Evolutionary conservation across 2,797 vertebrate genomes (phyloP), one percentile per base, ranked within the genome.

Genomic region (Silurus lanzhouensis): DNA sequence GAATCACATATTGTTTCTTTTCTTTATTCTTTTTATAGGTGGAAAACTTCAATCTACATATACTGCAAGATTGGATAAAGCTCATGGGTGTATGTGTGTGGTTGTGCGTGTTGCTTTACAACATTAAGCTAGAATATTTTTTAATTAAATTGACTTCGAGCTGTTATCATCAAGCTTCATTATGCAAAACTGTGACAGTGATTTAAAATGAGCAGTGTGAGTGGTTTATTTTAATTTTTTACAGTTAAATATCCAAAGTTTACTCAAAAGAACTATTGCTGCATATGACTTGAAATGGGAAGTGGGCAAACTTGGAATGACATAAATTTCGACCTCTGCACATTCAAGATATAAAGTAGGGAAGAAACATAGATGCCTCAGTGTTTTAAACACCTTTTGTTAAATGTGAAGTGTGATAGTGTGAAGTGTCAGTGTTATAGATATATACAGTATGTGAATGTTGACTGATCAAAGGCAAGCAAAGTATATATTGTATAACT

Each of bases 41-140:
- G 44, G 79, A 85, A 20, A 6, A 27, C 84, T 82, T 60, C 84
- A 82, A 75, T 81, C 77, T 74, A 64, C 81, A 81, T 22, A 63
- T 48, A 52, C 38, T 52, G 38, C 58, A 15, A 6, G 64, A 46
- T 9, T 38, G 46, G 3, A 6, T 72, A 25, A 63, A 71, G 44
- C 60, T 15, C 2, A 14, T 77, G 61, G 60, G 38, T 64, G 38
- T 63, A 9, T 38, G 44, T 70, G 58, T 72, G 15, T 7, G 2
- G 20, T 46, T 17, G 8, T 31, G 15, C n/a, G 19, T 84, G 17
- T 81, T 44, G 3, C 38, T 27, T 70, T 72, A 9, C 57, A 38
- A 55, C 15, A 25, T 31, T 75, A 25, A 78, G 20, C 76, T 63
- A n/a, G 44, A 44, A n/a, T 20, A n/a, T 44, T 63, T 57, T 57